A percentile compares a stretch with the other conserved stretches of the same genome.
Conservation (phyloP, 64 coral and sea anemone species). For the Stichodactyla mertensii region DNA sequence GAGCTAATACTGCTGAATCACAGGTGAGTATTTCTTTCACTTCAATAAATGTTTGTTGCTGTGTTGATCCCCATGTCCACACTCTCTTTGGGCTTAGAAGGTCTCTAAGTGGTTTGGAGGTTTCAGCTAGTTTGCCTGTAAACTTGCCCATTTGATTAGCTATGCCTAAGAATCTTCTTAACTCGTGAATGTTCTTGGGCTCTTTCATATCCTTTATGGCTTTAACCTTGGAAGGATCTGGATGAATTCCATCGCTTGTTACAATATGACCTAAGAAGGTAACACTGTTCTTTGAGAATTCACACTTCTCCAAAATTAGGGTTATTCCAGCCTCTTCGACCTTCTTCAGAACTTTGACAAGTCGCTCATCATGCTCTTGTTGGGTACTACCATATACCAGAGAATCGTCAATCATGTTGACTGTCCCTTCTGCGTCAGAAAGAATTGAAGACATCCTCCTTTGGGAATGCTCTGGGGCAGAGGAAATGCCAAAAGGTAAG, state of each 20-base stretch:
- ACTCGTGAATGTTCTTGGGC: constrained; percentile 17
- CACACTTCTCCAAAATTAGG: constrained; percentile 13
- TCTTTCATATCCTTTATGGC: constrained; percentile 1
- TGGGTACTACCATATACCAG: neutral
- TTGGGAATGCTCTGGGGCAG: constrained; percentile 14
- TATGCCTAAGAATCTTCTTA: constrained; percentile 19
- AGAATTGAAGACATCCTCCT: constrained; percentile 10
- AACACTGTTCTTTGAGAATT: constrained; percentile 7
- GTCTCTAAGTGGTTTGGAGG: too few species aligned
- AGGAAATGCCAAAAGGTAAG: constrained; percentile 9
- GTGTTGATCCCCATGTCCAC: too few species aligned
- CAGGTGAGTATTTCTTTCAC: too few species aligned
- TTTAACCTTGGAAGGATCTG: neutral
- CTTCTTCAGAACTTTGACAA: constrained; percentile 11
- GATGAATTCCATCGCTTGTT: constrained; percentile 2
- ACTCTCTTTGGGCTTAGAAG: too few species aligned
- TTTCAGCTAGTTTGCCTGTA: neutral
- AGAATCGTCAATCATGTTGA: too few species aligned
- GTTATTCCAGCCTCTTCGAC: neutral
- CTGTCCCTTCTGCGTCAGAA: neutral
- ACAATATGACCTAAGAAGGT: constrained; percentile 24
- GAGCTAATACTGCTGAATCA: too few species aligned
- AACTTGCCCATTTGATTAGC: neutral
- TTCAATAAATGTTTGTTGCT: too few species aligned
- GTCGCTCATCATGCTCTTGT: constrained; percentile 10